These are phyloP conservation scores for Hyperoplus lanceolatus DNA, from an alignment of 2,797 vertebrate species.

Conservation along the genomic window DNA sequence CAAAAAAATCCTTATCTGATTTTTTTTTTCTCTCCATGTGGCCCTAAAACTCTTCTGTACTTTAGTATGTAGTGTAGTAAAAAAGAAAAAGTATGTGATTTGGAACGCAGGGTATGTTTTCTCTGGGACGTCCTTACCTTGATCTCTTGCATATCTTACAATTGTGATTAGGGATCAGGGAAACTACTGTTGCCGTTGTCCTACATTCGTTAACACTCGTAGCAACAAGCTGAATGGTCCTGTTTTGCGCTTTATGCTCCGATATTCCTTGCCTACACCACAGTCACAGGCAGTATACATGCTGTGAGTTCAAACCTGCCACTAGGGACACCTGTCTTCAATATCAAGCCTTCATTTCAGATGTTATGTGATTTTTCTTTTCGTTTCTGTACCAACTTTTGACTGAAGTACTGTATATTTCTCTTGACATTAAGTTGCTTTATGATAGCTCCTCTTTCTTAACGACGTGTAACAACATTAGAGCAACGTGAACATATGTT, in stretches of 20 bases:
- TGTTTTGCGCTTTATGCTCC: slow-evolving; percentile 32
- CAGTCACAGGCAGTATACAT: slow-evolving; percentile 3
- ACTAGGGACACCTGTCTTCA: slow-evolving; percentile 5
- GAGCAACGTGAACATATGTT: neutral
- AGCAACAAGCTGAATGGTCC: slow-evolving; percentile 57
- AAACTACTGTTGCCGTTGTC: slow-evolving; percentile 36
- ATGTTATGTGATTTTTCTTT: slow-evolving; percentile 20
- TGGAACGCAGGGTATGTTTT: slow-evolving; percentile 18
- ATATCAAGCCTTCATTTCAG: slow-evolving; percentile 35
- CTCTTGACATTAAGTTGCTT: slow-evolving; percentile 39
- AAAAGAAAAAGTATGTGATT: too few relatives aligned
- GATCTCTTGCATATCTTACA: slow-evolving; percentile 76
- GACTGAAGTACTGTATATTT: slow-evolving; percentile 28
- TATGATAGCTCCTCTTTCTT: slow-evolving; percentile 8
- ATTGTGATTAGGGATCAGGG: slow-evolving; percentile 73
- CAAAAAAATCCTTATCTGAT: too few relatives aligned
- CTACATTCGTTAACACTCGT: slow-evolving; percentile 67
- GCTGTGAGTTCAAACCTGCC: slow-evolving; percentile 17
- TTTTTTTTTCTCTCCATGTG: too few relatives aligned
- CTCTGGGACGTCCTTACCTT: slow-evolving; percentile 50
- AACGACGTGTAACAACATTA: slow-evolving; percentile 26
- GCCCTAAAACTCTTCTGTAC: too few relatives aligned
- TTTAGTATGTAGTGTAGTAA: too few relatives aligned
- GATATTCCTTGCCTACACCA: slow-evolving; percentile 27
- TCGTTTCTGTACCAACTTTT: slow-evolving; percentile 17